These are phyloP conservation scores for Bombylius discolor DNA, from an alignment of 2,888 invertebrate genomes.

Conservation along the genomic window DNA sequence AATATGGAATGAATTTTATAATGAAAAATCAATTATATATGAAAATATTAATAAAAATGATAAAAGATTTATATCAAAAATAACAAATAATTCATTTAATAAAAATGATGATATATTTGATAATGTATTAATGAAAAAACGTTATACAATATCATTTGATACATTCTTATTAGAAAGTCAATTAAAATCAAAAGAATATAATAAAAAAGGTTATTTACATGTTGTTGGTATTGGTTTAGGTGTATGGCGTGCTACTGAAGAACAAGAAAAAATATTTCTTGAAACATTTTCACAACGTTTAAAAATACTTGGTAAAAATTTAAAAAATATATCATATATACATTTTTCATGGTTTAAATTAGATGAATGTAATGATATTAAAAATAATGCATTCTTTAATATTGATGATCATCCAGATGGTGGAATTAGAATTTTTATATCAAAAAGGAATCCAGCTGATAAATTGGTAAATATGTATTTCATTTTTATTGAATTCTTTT, in stretches of 20 bases:
- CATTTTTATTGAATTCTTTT: not conserved
- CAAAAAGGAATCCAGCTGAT: conserved; percentile 44
- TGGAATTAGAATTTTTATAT: conserved; percentile 41
- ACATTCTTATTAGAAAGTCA: conserved; percentile 49
- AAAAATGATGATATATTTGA: conserved; percentile 27
- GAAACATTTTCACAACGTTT: conserved; percentile 50
- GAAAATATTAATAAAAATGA: conserved; percentile 5
- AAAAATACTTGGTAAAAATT: conserved; percentile 36
- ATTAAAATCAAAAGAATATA: conserved; percentile 39
- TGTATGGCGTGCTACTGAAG: conserved; percentile 48
- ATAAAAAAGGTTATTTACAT: conserved; percentile 46
- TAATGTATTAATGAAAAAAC: conserved; percentile 30
- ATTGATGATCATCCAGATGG: conserved; percentile 25
- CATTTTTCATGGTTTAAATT: conserved; percentile 51
- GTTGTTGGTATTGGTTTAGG: conserved; percentile 54
- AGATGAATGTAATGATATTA: conserved; percentile 37
- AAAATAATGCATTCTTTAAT: conserved; percentile 33
- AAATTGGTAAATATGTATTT: conserved; percentile 28
- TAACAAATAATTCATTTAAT: conserved; percentile 16
- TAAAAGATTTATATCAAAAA: not conserved
- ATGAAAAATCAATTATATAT: conserved; percentile 13
- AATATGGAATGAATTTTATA: conserved; percentile 22
- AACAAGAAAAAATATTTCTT: conserved; percentile 50
- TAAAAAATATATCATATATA: conserved; percentile 46
- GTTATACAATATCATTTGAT: conserved; percentile 46